Conservation (phyloP, 2,888 invertebrate genomes). For the Tethea ocularis region DNA sequence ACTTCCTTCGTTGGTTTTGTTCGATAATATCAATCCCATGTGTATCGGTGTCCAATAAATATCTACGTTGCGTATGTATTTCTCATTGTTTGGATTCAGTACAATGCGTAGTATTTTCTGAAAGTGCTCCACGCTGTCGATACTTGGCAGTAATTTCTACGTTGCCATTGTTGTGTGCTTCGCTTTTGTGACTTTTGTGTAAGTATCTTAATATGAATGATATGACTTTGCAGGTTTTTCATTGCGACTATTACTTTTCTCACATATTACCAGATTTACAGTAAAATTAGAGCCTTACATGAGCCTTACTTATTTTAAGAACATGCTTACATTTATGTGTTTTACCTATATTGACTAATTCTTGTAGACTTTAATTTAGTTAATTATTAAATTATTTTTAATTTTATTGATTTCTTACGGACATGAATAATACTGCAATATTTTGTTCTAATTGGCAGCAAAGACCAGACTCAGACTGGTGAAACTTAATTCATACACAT, state of each 20-base stretch:
- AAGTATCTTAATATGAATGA: constrained; percentile 52
- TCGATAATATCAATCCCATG: constrained; percentile 6
- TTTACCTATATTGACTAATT: no score
- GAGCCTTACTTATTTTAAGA: no score
- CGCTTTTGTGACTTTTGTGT: constrained; percentile 55
- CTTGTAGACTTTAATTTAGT: no score
- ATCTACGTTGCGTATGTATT: constrained; percentile 33
- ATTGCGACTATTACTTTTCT: no score
- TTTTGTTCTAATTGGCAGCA: not conserved
- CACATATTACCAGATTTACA: constrained; percentile 11
- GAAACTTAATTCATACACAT: not conserved
- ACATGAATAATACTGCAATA: not conserved
- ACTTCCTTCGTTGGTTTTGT: not conserved
- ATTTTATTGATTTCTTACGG: constrained; percentile 21
- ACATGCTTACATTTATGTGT: no score
- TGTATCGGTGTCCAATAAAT: constrained; percentile 14
- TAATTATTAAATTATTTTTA: constrained; percentile 9
- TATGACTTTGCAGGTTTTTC: constrained; percentile 43
- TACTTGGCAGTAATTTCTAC: constrained; percentile 59
- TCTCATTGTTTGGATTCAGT: constrained; percentile 46
- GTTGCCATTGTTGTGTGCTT: constrained; percentile 53
- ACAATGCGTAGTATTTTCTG: constrained; percentile 51
- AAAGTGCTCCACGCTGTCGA: constrained; percentile 55
- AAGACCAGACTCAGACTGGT: not conserved
- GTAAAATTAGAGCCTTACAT: not conserved